Evolutionary conservation across 2,888 invertebrate genomes (phyloP), one percentile per base, ranked within the genome.

Genomic region (Operophtera brumata): DNA sequence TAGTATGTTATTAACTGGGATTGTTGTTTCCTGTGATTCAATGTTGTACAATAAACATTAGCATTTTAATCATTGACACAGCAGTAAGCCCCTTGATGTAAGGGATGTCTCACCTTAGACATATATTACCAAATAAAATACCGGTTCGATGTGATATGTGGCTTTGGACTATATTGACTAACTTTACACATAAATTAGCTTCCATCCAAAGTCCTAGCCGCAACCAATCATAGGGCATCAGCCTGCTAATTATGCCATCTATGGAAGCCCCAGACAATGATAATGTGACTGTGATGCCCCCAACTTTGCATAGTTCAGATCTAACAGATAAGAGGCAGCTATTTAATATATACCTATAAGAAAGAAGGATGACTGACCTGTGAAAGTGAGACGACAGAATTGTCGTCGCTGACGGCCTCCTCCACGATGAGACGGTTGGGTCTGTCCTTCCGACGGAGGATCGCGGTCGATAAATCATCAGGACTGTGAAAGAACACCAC

Each of bases 401-500:
- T 99, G 86, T 99, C 99, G 93, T 99, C 99, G 84, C 97, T 99
- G 71, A 96, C 94, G 30, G 99, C 97, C 86, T 99, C 99, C 80
- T 99, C 99, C 13, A 99, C 99, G 75, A 99, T 93, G 65, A 99
- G 94, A 77, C 99, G 95, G 90, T 99, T 99, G 65, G 99, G 99
- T 82, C 97, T 96, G 84, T 97, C 97, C 91, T 99, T 99, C 80
- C 96, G 97, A 76, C 97, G 96, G 77, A 99, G 92, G 89, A 99
- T 99, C 71, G 99, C 99, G 74, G 99, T 99, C 60, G 99, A 97
- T 90, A 99, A 92, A 92, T 97, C 97, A 82, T 98, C 97, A 67
- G 92, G 92, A 78, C 94, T 94, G 81, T 59, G 86, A 65, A 75
- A 74, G 67, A 73, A 65, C 67, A 69, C 64, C 49, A 67, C 60